phyloP scores from a whole-genome alignment of 1,140 invertebrate genomes.

The Drosophila suzukii region DNA sequence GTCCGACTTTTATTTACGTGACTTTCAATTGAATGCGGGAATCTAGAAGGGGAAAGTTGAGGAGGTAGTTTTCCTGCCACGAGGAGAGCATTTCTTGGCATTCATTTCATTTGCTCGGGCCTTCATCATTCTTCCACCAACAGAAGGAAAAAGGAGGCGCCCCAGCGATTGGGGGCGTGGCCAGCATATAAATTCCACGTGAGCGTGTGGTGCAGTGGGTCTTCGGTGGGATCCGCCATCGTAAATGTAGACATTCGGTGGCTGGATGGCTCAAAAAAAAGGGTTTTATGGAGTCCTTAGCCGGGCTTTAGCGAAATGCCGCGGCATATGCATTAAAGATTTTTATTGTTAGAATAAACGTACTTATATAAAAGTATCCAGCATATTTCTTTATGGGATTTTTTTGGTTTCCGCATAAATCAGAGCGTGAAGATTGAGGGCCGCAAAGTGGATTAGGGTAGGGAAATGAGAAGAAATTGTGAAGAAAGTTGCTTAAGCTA shows the following conservation, averaged over 20 bases:
- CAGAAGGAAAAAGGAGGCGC: constrained; percentile 31
- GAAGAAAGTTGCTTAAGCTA: constrained; percentile 17
- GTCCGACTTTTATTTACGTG: constrained; percentile 43
- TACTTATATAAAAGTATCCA: constrained; percentile 18
- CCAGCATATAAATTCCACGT: constrained; percentile 69
- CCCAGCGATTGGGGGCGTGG: constrained; percentile 50
- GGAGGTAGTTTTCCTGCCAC: constrained; percentile 9
- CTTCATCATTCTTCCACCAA: constrained; percentile 28
- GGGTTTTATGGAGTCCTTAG: constrained; percentile 61
- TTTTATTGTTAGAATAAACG: constrained; percentile 70
- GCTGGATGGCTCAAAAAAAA: constrained; percentile 29
- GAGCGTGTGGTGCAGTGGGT: constrained; percentile 31
- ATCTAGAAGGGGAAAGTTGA: neutral
- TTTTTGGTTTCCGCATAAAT: constrained; percentile 61
- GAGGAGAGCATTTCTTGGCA: constrained; percentile 43
- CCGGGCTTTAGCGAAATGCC: constrained; percentile 40
- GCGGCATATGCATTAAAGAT: constrained; percentile 73
- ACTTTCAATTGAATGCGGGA: constrained; percentile 36
- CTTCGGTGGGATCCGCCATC: constrained; percentile 10
- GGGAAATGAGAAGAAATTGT: neutral
- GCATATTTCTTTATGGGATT: constrained; percentile 67
- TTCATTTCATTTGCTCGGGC: constrained; percentile 61
- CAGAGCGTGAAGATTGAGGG: constrained; percentile 30
- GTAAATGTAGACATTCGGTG: constrained; percentile 48
- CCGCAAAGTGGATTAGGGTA: constrained; percentile 14